These are phyloP conservation scores for Paraplagusia blochii DNA, from an alignment of 2,113 vertebrate genomes.

Conservation along the genomic window DNA sequence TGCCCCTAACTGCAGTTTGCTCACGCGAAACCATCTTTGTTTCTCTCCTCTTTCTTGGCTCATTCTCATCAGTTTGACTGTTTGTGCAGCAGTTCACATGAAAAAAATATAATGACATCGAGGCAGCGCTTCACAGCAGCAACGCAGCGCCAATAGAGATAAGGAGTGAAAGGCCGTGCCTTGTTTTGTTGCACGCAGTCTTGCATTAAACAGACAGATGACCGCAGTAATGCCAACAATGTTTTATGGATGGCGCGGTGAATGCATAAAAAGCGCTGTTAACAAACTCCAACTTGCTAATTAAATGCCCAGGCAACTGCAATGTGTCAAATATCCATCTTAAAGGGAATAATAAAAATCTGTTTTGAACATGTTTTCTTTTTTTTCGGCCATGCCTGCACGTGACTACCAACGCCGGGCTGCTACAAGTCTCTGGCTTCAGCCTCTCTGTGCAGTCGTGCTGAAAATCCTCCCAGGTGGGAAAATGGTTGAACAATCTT, in stretches of 20 bases:
- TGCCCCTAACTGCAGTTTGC: too few relatives aligned
- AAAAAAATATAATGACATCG: too few relatives aligned
- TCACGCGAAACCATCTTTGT: too few relatives aligned
- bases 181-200: background rate
- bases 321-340: conserved; percentile 49
- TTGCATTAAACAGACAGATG: conserved; percentile 23
- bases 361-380: conserved; percentile 46
- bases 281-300: conserved; percentile 41
- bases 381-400: conserved; percentile 15
- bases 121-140: too few relatives aligned
- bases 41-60: too few relatives aligned
- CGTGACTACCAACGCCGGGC: conserved; percentile 54
- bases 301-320: conserved; percentile 43
- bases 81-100: too few relatives aligned
- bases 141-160: too few relatives aligned
- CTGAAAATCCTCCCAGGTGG: conserved; percentile 52
- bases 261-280: conserved; percentile 46
- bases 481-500: conserved; percentile 49
- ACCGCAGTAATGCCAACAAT: conserved; percentile 22
- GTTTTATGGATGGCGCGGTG: conserved; percentile 51
- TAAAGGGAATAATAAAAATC: conserved; percentile 54
- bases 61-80: too few relatives aligned
- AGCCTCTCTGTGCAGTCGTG: conserved; percentile 50
- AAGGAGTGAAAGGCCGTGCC: too few relatives aligned
- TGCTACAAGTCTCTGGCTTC: conserved; percentile 55